phyloP scores from a whole-genome alignment of 53 echinoderm and acorn worm genomes.

The Luidia sarsii region DNA sequence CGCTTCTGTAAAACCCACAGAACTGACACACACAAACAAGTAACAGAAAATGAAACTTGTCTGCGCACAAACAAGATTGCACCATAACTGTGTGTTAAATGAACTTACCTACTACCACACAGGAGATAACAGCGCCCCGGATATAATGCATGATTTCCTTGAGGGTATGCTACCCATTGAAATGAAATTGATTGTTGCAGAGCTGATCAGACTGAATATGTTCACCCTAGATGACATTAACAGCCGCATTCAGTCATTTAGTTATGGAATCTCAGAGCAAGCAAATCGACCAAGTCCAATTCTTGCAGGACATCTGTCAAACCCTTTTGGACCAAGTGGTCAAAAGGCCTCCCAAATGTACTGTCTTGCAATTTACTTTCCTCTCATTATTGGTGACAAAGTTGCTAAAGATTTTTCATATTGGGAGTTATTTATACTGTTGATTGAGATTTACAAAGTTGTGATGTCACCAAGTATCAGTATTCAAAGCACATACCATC shows the following conservation, averaged over 20 bases:
- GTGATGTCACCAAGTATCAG: slow-evolving; percentile 17
- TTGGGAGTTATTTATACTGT: slow-evolving; percentile 40
- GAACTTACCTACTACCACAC: no score
- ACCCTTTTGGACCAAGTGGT: slow-evolving; percentile 52
- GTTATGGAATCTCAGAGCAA: slow-evolving; percentile 54
- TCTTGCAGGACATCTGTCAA: background rate
- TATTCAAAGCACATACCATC: no score
- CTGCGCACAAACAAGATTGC: no score
- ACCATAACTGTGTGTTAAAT: no score
- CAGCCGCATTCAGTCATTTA: slow-evolving; percentile 34
- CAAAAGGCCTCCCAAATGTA: slow-evolving; percentile 62
- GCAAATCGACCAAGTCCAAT: slow-evolving; percentile 49
- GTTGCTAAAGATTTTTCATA: slow-evolving; percentile 38
- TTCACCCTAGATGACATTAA: slow-evolving; percentile 13
- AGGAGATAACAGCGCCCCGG: slow-evolving; percentile 15
- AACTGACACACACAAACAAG: background rate
- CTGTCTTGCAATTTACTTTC: slow-evolving; percentile 47
- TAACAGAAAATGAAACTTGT: no score
- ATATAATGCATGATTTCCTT: slow-evolving; percentile 60
- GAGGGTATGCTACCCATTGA: slow-evolving; percentile 55
- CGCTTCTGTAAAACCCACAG: slow-evolving; percentile 16
- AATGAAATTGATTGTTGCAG: slow-evolving; percentile 12
- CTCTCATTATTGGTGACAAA: slow-evolving; percentile 60
- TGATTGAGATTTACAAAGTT: slow-evolving; percentile 55
- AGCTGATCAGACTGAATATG: background rate